A percentile compares a stretch with the other conserved stretches of the same genome.
Conservation (phyloP, 2,113 vertebrate species). For the Calyptomena viridis region DNA sequence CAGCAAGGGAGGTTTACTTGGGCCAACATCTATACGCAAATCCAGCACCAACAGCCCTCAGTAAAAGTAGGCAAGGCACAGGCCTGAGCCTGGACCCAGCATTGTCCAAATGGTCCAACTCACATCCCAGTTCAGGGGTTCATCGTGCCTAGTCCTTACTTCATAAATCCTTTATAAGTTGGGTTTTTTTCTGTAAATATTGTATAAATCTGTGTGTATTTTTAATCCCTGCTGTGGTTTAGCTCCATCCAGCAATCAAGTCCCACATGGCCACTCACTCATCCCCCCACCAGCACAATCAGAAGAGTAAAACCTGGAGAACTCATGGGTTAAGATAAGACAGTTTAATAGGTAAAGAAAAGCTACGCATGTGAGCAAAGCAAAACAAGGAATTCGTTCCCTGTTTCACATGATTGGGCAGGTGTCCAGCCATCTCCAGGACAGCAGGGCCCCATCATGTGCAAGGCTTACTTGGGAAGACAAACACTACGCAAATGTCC, state of each 20-base stretch:
- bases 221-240: neutral
- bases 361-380: neutral
- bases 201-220: neutral
- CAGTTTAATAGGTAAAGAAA: neutral
- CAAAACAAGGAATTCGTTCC: neutral
- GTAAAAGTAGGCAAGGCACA: neutral
- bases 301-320: no score
- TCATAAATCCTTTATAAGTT: neutral
- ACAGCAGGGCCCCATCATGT: neutral
- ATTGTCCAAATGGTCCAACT: neutral
- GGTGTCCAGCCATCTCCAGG: neutral
- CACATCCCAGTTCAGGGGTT: accelerated
- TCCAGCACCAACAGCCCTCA: neutral
- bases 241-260: neutral
- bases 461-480: neutral
- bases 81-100: neutral
- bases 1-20: neutral
- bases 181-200: neutral
- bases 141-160: accelerated
- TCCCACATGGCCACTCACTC: neutral
- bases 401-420: neutral
- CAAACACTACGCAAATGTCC: neutral
- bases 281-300: neutral
- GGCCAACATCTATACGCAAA: neutral
- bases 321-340: accelerated